phyloP scores from a whole-genome alignment of 2,888 invertebrate genomes.

The Timandra comae region DNA sequence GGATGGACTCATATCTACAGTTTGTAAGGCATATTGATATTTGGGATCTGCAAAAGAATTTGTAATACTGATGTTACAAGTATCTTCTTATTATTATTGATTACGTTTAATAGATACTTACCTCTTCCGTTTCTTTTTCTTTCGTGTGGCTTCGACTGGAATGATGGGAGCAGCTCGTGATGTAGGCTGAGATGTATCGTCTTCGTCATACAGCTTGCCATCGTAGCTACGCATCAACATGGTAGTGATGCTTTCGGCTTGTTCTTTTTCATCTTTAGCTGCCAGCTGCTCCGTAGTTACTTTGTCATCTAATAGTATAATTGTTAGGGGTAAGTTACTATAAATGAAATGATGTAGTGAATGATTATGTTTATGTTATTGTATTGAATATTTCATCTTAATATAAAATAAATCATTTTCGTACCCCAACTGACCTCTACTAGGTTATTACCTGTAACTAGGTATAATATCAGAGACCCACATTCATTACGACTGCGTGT shows the following conservation, averaged over 20 bases:
- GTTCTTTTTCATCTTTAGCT: conserved; percentile 54
- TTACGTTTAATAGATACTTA: conserved; percentile 11
- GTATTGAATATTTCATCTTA: no score
- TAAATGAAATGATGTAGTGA: no score
- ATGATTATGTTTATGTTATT: no score
- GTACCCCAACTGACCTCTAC: no score
- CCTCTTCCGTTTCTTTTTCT: conserved; percentile 69
- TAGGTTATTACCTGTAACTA: no score
- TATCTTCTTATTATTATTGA: no score
- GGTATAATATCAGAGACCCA: no score
- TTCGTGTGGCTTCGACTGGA: conserved; percentile 48
- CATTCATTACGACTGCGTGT: no score
- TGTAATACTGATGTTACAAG: no score
- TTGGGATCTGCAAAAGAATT: conserved; percentile 62
- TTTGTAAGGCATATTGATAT: conserved; percentile 81
- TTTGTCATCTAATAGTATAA: no score
- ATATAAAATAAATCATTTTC: no score
- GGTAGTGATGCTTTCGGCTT: conserved; percentile 45
- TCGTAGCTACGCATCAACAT: conserved; percentile 59
- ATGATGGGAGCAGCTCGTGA: conserved; percentile 56
- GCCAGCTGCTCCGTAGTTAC: conserved; percentile 38
- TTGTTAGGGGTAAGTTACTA: no score
- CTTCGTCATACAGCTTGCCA: conserved; percentile 56
- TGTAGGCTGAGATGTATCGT: conserved; percentile 67
- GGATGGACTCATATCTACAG: conserved; percentile 85